These are phyloP conservation scores for Hippolais icterina DNA, from an alignment of 2,113 vertebrate species.

Conservation along the genomic window DNA sequence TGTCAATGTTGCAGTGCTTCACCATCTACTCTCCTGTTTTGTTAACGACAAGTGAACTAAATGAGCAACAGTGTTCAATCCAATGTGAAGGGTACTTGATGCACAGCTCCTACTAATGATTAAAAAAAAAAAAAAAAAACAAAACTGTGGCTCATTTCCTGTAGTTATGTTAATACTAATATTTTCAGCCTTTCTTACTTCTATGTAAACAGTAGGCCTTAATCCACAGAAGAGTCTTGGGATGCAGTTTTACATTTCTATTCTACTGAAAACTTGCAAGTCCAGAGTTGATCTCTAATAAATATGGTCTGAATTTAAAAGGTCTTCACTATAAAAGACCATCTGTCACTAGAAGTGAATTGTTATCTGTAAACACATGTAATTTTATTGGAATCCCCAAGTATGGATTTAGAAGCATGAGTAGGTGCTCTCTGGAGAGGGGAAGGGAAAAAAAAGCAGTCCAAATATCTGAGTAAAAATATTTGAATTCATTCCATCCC, in stretches of 20 bases:
- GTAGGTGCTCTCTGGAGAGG: not conserved
- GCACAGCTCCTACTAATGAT: not conserved
- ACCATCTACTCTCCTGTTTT: not conserved
- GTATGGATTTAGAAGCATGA: not conserved
- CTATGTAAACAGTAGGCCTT: not conserved
- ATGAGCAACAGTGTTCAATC: not conserved
- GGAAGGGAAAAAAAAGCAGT: not conserved
- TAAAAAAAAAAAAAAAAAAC: not conserved
- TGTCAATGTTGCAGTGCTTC: not conserved
- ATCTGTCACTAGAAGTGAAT: not conserved
- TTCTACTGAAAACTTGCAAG: not conserved
- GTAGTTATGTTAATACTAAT: not conserved
- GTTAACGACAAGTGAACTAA: not conserved
- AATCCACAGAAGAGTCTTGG: not conserved
- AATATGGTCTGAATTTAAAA: not conserved
- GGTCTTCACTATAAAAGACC: not conserved
- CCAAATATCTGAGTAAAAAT: not conserved
- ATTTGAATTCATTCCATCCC: not conserved
- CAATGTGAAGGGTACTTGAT: not conserved
- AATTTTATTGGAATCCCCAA: not conserved
- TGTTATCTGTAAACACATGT: not conserved
- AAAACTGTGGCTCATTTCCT: not conserved
- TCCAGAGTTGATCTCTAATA: not conserved
- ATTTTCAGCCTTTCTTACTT: not conserved
- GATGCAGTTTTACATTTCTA: not conserved